Evolutionary conservation across 2,888 invertebrate species (phyloP).

Genomic region (Perdita meconis): DNA sequence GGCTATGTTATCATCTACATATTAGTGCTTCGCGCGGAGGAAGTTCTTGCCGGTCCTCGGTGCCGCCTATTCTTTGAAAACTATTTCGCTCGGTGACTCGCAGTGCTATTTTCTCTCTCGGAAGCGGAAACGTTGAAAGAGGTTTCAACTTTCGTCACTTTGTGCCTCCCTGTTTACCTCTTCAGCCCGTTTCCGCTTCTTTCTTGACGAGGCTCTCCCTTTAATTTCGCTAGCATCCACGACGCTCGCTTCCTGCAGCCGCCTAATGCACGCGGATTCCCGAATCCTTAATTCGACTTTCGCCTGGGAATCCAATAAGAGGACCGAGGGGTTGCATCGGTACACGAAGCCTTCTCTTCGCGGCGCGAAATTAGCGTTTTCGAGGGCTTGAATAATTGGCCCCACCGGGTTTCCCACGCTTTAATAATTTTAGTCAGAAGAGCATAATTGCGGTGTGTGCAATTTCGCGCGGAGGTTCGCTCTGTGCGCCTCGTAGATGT

Average conservation of each 20-base stretch:
- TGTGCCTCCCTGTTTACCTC: background rate
- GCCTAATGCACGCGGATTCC: slow-evolving; percentile 45
- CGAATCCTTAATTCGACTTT: slow-evolving; percentile 64
- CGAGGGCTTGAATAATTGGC: slow-evolving; percentile 67
- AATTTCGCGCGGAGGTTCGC: slow-evolving; percentile 22
- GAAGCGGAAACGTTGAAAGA: background rate
- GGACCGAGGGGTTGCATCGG: slow-evolving; percentile 33
- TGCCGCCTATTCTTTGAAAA: no score
- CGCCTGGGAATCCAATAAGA: slow-evolving; percentile 62
- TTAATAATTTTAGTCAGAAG: slow-evolving; percentile 62
- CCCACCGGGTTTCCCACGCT: slow-evolving; percentile 35
- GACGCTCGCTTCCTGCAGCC: background rate
- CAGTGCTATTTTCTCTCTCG: no score
- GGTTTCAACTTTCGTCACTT: background rate
- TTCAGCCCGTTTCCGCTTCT: background rate
- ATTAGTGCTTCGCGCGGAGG: no score
- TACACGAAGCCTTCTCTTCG: slow-evolving; percentile 34
- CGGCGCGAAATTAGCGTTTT: slow-evolving; percentile 70
- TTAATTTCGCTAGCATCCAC: background rate
- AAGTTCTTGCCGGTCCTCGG: no score
- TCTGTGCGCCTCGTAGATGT: slow-evolving; percentile 3
- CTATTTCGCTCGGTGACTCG: background rate
- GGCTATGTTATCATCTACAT: no score
- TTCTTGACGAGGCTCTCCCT: background rate
- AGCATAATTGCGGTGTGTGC: slow-evolving; percentile 54